Evolutionary conservation across 2,888 invertebrate species (phyloP).

Genomic region (Schrankia costaestrigalis): DNA sequence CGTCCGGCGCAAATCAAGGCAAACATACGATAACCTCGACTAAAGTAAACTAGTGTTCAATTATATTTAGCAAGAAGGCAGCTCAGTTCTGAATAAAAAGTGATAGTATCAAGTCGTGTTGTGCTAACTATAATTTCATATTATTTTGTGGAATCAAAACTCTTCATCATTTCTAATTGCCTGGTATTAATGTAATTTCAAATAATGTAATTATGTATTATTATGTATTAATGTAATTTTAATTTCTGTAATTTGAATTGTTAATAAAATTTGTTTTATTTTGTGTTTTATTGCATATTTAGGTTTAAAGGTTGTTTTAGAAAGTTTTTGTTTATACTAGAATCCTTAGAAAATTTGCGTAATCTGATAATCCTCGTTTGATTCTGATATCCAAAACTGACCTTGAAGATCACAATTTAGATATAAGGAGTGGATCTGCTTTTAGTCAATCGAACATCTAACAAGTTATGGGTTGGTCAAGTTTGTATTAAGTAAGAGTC

Average conservation of each 20-base stretch:
- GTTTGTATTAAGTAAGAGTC: too few relatives aligned
- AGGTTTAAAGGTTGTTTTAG: too few relatives aligned
- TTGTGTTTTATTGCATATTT: slow-evolving; percentile 36
- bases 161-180: slow-evolving; percentile 32
- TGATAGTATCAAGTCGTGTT: slow-evolving; percentile 49
- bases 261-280: slow-evolving; percentile 25
- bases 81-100: slow-evolving; percentile 21
- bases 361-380: too few relatives aligned
- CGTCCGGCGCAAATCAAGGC: slow-evolving; percentile 16
- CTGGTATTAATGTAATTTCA: slow-evolving; percentile 39
- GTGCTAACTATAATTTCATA: slow-evolving; percentile 19
- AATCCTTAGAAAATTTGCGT: too few relatives aligned
- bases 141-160: background rate
- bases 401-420: too few relatives aligned
- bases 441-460: too few relatives aligned
- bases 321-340: too few relatives aligned
- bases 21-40: slow-evolving; percentile 33
- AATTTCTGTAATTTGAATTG: slow-evolving; percentile 16
- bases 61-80: background rate
- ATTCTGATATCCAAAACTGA: too few relatives aligned
- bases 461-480: too few relatives aligned
- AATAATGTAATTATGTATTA: too few relatives aligned
- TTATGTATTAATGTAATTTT: too few relatives aligned
- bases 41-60: slow-evolving; percentile 9
- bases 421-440: too few relatives aligned